These are phyloP conservation scores for Rhinophrynus dorsalis DNA, from an alignment of 2,797 vertebrate genomes.

Conservation along the genomic window DNA sequence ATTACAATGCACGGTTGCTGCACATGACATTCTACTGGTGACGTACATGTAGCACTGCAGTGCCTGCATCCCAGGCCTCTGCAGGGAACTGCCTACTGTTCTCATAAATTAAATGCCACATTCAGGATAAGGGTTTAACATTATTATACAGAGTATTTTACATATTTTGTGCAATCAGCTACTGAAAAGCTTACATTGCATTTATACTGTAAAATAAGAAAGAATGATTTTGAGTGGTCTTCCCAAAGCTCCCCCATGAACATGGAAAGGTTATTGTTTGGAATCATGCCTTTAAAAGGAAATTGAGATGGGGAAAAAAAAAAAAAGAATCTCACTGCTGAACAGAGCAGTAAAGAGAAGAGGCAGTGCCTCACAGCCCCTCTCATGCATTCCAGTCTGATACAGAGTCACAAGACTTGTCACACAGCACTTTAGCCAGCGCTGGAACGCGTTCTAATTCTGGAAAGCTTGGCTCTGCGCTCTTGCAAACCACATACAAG, in stretches of 20 bases:
- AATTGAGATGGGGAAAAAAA: too few relatives aligned
- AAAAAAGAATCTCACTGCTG: constrained; percentile 41
- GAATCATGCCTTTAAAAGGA: constrained; percentile 41
- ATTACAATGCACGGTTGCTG: constrained; percentile 25
- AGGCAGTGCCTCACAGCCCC: constrained; percentile 41
- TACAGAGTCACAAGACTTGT: constrained; percentile 53
- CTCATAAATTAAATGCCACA: neutral
- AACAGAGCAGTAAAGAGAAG: constrained; percentile 40
- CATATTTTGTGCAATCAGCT: neutral
- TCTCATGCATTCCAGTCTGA: constrained; percentile 50
- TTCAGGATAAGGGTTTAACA: neutral
- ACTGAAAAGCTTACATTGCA: constrained; percentile 1
- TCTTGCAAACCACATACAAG: constrained; percentile 45
- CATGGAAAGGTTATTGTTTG: constrained; percentile 53
- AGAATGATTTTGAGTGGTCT: constrained; percentile 5
- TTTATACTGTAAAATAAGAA: neutral
- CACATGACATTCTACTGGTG: neutral
- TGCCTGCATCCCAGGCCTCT: constrained; percentile 20
- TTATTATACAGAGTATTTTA: neutral
- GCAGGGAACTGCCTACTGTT: constrained; percentile 6
- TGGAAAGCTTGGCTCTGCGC: constrained; percentile 41
- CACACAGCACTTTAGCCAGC: constrained; percentile 56
- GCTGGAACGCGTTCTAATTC: constrained; percentile 52
- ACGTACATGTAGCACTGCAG: constrained; percentile 12
- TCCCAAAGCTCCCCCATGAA: constrained; percentile 58